phyloP scores from a whole-genome alignment of 2,113 vertebrate species.

The Trematomus loennbergii region DNA sequence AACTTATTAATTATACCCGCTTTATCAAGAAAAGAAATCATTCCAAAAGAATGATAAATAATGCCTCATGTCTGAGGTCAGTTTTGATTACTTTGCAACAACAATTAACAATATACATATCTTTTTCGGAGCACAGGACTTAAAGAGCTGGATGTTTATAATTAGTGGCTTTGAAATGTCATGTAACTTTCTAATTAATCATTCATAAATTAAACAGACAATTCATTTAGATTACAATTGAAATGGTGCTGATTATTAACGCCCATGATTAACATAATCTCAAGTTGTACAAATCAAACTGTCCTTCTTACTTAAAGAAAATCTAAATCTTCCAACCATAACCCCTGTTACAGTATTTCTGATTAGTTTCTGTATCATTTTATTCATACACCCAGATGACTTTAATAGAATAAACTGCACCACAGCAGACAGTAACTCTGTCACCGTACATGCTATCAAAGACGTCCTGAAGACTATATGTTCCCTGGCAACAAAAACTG shows the following conservation, averaged over 20 bases:
- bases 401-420: conserved; percentile 3
- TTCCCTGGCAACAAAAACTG: conserved; percentile 57
- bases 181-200: conserved; percentile 12
- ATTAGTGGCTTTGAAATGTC: conserved; percentile 23
- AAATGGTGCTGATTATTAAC: conserved; percentile 33
- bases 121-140: conserved; percentile 14
- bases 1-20: conserved; percentile 60
- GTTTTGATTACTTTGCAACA: conserved; percentile 10
- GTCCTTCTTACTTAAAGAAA: background rate
- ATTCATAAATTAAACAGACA: conserved; percentile 23
- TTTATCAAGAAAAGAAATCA: conserved; percentile 37
- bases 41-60: conserved; percentile 15
- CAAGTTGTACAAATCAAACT: conserved; percentile 28
- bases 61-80: conserved; percentile 26
- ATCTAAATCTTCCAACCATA: background rate
- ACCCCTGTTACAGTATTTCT: background rate
- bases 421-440: background rate
- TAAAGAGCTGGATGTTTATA: conserved; percentile 10
- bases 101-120: conserved; percentile 15
- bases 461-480: conserved; percentile 19
- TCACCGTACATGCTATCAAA: conserved; percentile 16
- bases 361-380: conserved; percentile 1
- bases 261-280: conserved; percentile 25
- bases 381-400: conserved; percentile 6
- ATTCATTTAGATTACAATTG: conserved; percentile 35